Percentiles rank a stretch among this genome's conserved stretches.
Evolutionary conservation across 2,888 invertebrate genomes (phyloP).

Genomic region (Erebia aethiops): DNA sequence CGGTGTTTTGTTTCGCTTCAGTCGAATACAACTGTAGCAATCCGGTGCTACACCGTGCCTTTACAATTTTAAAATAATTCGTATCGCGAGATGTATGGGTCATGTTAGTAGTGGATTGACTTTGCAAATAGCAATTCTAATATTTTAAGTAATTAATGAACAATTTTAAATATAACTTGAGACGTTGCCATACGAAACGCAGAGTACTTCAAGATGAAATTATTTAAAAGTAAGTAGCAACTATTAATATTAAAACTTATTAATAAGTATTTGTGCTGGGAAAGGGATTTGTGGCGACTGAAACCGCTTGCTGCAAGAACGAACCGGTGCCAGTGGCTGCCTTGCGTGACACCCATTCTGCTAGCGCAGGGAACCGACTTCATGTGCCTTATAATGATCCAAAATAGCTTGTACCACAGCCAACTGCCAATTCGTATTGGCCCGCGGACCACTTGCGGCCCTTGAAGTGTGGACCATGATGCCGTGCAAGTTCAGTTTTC

Average conservation of each 20-base stretch:
- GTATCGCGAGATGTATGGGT: background rate
- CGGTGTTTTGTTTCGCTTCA: slow-evolving; percentile 10
- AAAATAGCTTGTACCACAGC: too few species aligned
- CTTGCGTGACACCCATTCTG: too few species aligned
- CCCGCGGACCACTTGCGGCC: too few species aligned
- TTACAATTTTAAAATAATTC: background rate
- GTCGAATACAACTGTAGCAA: slow-evolving; percentile 22
- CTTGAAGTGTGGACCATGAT: too few species aligned
- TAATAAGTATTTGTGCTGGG: too few species aligned
- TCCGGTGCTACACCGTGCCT: slow-evolving; percentile 9
- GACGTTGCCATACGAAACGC: background rate
- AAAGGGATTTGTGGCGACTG: too few species aligned
- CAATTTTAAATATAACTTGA: background rate
- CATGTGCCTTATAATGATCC: too few species aligned
- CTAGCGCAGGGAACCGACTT: too few species aligned
- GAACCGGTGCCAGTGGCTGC: too few species aligned
- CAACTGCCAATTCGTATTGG: too few species aligned
- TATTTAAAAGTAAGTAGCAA: slow-evolving; percentile 15
- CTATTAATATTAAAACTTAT: background rate
- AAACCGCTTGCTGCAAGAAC: too few species aligned
- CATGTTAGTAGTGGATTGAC: background rate
- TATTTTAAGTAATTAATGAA: background rate
- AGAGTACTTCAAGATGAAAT: slow-evolving; percentile 6
- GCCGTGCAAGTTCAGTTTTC: too few species aligned
- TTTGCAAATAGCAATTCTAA: background rate